Evolutionary conservation across 2,888 invertebrate genomes (phyloP).

Genomic region (Oegoconia quadripuncta): DNA sequence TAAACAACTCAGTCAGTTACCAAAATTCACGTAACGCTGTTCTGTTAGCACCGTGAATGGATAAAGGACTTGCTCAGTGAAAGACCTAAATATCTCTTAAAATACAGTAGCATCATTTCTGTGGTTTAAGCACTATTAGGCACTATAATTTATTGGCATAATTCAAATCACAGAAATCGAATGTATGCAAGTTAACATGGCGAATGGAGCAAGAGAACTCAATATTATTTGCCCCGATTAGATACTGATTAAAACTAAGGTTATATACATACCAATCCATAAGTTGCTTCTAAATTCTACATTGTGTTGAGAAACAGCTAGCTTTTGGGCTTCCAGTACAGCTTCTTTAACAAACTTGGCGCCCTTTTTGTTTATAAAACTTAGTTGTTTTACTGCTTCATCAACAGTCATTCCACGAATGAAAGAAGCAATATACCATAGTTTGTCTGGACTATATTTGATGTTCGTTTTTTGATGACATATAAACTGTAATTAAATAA

Average conservation of each 20-base stretch:
- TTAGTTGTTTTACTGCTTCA: constrained; percentile 94
- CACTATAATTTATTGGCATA: too few relatives aligned
- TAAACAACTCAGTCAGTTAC: not conserved
- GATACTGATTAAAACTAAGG: not conserved
- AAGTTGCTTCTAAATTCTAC: constrained; percentile 97
- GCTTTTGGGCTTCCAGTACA: constrained; percentile 92
- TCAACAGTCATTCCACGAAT: constrained; percentile 95
- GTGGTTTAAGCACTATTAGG: too few relatives aligned
- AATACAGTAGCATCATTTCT: too few relatives aligned
- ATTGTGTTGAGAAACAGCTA: constrained; percentile 92
- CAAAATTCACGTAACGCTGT: too few relatives aligned
- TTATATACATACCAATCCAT: constrained; percentile 89
- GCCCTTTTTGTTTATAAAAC: constrained; percentile 90
- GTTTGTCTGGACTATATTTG: constrained; percentile 93
- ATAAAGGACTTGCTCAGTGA: too few relatives aligned
- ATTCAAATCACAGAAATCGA: too few relatives aligned
- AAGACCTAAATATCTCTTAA: too few relatives aligned
- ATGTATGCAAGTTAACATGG: too few relatives aligned
- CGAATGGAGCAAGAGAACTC: too few relatives aligned
- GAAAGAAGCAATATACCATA: constrained; percentile 94
- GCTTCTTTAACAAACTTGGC: constrained; percentile 85
- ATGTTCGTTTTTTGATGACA: constrained; percentile 91
- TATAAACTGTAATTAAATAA: constrained; percentile 84
- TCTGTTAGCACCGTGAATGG: too few relatives aligned
- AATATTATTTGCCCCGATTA: too few relatives aligned